Base-by-base conservation (phyloP, 2,113 vertebrate genomes). In the Enhydra lutris region DNA sequence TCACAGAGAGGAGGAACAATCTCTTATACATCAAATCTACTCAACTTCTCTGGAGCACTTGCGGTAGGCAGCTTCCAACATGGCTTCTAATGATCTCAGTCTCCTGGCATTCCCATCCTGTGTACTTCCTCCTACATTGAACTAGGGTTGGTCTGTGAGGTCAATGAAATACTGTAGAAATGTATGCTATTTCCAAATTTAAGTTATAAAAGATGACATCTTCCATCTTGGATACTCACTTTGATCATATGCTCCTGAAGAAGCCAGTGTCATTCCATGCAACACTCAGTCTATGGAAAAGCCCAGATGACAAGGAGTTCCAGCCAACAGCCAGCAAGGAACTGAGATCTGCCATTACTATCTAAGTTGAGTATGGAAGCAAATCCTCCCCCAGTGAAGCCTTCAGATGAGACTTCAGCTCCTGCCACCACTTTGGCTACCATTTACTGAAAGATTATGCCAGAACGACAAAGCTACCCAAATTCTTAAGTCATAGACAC, bases 211-310 rank as follows among this genome's bases (percentile, higher is more conserved):
- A 86, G 39, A 26, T 61, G 45, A 85, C 1, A 55, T 55, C 52
- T 55, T 50, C 29, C 17, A 12, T 47, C 31, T 23, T 79, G 23
- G 71, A 74, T 45, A 74, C 47, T 11, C 26, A 17, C 21, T 78
- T 4, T 65, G 24, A 78, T 82, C 45, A 45, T 34, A 65, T 63
- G 36, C 1, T 55, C 42, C 17, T 3, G 24, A 9, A 42, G 9
- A 82, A 83, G 4, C 4, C 47, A 39, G 0, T 4, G 13, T 14
- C 1, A 39, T 20, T 10, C 5, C 17, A n/a, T 1, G 8, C 1
- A 69, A 83, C 6, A 13, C 42, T 59, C 20, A 42, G 36, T 45
- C 61, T 26, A 1, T 10, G 1, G 15, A 45, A 34, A 91, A 11
- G 39, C 12, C 12, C 50, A 42, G 7, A 8, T 10, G 8, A 34